These are phyloP conservation scores for Thinocorus orbignyianus DNA, from an alignment of 2,113 vertebrate species.

Conservation along the genomic window DNA sequence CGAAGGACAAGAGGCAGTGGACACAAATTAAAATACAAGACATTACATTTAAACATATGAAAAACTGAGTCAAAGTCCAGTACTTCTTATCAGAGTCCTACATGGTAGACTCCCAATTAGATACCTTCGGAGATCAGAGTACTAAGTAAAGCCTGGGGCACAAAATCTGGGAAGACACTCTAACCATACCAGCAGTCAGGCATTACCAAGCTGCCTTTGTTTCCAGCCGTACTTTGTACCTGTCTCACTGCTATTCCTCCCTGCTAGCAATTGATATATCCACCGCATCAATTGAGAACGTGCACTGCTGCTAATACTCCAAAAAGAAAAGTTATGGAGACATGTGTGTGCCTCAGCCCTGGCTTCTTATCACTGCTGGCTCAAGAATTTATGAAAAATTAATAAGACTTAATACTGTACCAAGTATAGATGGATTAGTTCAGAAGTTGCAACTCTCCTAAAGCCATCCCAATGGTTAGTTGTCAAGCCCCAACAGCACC, in stretches of 20 bases:
- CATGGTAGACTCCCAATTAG: fast-evolving
- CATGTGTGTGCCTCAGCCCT: not conserved
- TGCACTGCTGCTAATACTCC: not conserved
- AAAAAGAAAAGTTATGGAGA: not conserved
- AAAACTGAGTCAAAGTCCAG: not conserved
- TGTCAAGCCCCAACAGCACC: not conserved
- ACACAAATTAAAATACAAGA: not conserved
- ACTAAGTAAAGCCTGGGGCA: not conserved
- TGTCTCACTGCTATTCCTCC: not conserved
- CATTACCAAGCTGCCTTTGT: not conserved
- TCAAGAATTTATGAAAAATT: not conserved
- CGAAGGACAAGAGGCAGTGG: not conserved
- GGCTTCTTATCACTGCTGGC: not conserved
- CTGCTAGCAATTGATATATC: not conserved
- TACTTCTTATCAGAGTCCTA: not conserved
- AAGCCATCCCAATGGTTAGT: not conserved
- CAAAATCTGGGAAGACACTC: not conserved
- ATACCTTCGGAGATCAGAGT: not conserved
- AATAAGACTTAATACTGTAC: not conserved
- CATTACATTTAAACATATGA: not conserved
- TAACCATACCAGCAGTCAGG: not conserved
- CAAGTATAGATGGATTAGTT: not conserved
- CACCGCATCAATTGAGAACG: not conserved
- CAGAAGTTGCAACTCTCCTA: not conserved
- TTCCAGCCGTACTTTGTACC: not conserved